A percentile compares a stretch with the other conserved stretches of the same genome.
Conservation (phyloP, 2,797 vertebrate genomes). For the Natrix natrix region DNA sequence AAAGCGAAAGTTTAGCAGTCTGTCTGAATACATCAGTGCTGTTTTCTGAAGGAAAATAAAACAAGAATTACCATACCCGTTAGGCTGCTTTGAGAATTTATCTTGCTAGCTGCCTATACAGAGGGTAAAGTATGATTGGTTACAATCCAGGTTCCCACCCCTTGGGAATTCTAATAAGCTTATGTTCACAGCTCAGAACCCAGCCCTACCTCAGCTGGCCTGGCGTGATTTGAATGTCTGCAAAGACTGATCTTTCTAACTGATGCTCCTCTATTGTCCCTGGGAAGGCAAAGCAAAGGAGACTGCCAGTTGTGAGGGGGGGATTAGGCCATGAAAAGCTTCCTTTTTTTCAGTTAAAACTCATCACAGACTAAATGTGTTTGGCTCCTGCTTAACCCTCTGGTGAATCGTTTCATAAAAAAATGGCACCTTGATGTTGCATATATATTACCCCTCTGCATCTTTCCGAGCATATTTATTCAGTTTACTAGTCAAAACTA, state of each 20-base stretch:
- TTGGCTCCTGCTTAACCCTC: slow-evolving; percentile 52
- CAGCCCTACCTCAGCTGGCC: slow-evolving; percentile 4
- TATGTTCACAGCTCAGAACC: background rate
- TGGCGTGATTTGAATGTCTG: background rate
- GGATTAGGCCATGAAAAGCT: slow-evolving; percentile 49
- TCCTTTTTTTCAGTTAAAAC: slow-evolving; percentile 44
- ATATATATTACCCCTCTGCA: slow-evolving; percentile 61
- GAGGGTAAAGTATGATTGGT: background rate
- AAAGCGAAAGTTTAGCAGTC: background rate
- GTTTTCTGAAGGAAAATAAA: slow-evolving; percentile 1
- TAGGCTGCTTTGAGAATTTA: background rate
- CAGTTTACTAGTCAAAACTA: slow-evolving; percentile 70
- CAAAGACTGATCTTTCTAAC: slow-evolving; percentile 42
- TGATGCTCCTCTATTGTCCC: slow-evolving; percentile 27
- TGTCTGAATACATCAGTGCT: background rate
- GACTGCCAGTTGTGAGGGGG: slow-evolving; percentile 23
- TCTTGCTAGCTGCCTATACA: background rate
- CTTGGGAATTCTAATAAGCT: slow-evolving; percentile 18
- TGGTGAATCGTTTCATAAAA: slow-evolving; percentile 63
- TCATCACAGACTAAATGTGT: slow-evolving; percentile 49
- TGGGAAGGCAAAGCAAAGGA: slow-evolving; percentile 12
- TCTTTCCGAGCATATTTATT: slow-evolving; percentile 66
- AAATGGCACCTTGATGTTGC: slow-evolving; percentile 64
- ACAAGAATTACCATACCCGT: background rate
- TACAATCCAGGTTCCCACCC: slow-evolving; percentile 5